Evolutionary conservation across 2,797 vertebrate species (phyloP), one percentile per base, ranked within the genome.

Genomic region (Hoplostethus mediterraneus): DNA sequence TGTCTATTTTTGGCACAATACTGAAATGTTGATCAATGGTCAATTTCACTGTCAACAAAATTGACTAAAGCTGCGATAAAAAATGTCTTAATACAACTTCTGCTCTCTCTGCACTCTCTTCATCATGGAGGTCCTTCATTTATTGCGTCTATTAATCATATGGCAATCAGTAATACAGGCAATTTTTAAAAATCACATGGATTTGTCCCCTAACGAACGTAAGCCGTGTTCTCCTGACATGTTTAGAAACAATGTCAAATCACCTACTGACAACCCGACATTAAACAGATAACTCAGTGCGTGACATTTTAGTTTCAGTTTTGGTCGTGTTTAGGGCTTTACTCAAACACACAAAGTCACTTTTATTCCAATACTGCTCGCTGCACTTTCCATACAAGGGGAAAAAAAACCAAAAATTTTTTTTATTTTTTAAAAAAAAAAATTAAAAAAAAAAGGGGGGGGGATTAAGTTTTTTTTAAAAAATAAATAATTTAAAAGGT

Each of bases 241-340:
- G 74, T 90, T 91, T 89, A 63, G 81, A 89, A 92, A 86, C 80
- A 90, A 77, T 73, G 75, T 90, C 84, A 84, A 64, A 89, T 89
- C 79, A 77, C 58, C 52, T 81, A 84, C 87, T 80, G 92, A 89
- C 87, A 91, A 85, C 76, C 70, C 42, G 14, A 0, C 31, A 11
- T 76, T 81, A 90, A 91, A 91, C 89, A 88, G 21, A 60, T 77
- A 75, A 67, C 67, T 40, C 63, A 57, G 67, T 58, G 25, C 69
- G 30, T 68, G 80, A 72, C 77, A 63, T 79, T 28, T 28, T 28
- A 80, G 76, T 70, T 79, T 47, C 73, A 69, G 51, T 54, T 75
- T 63, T 72, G 21, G 70, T 59, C 67, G 77, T 88, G 69, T 89
- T 82, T 77, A 57, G 60, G 47, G 66, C 69, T 90, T 83, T 73